Evolutionary conservation across 2,888 invertebrate species (phyloP), one percentile per base, ranked within the genome.

Genomic region (Lasioglossum oenotherae): DNA sequence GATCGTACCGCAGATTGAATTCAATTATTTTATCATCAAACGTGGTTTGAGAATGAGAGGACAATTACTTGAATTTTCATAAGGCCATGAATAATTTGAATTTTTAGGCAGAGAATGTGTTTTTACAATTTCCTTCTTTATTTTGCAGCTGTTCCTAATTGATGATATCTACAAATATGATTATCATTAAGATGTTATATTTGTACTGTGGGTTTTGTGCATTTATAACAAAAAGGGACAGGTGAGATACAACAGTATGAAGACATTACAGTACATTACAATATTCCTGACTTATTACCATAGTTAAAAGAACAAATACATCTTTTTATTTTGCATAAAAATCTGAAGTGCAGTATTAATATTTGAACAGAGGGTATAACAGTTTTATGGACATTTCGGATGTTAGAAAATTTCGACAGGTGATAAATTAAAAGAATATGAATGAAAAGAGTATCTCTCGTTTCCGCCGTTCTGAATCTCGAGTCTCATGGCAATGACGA

Each of bases 401-500:
- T 44, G 12, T 12, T 44, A 16, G 1, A 19, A 46, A 46, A 46
- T 46, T 16, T 46, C 16, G 46, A 46, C 46, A 46, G 46, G 46
- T 19, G 46, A 46, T 46, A 1, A 5, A 46, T 19, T 16, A 49
- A 19, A 49, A 6, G 49, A 49, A 19, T 6, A 49, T 6, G 49
- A 49, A 5, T 19, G 49, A 49, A 49, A 49, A 44, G 14, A 44
- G 12, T 44, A 44, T 44, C 19, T 44, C 19, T 38, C 74, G 27
- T 75, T 41, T 57, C n/a, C 16, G 16, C 19, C 35, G 41, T 46
- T 53, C 14, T 16, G 57, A 64, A 76, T 69, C 41, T n/a, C 16
- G 41, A 14, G 69, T n/a, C 69, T 44, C 60, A 8, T 57, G 60
- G 53, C 64, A 76, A 73, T 79, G 76, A 85, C 27, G 44, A 44